Conservation (phyloP, 2,888 invertebrate species). For the Fragum sueziense region DNA sequence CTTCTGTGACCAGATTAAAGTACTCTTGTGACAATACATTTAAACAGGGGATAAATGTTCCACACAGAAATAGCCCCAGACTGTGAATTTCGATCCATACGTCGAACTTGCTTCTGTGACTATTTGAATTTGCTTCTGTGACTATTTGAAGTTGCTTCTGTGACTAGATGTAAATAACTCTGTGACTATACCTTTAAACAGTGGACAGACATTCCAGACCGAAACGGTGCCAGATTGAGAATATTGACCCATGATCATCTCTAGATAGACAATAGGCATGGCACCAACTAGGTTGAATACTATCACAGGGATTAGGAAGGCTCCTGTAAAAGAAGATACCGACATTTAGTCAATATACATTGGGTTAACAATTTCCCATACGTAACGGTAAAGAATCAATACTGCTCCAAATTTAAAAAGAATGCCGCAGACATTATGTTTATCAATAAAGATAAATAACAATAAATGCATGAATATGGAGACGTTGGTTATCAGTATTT, state of each 20-base stretch:
- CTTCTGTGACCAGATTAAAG: no score
- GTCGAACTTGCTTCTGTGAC: no score
- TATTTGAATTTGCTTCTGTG: slow-evolving; percentile 61
- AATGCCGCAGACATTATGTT: no score
- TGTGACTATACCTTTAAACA: slow-evolving; percentile 63
- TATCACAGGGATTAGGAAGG: slow-evolving; percentile 56
- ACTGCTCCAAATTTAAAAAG: no score
- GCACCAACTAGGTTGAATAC: slow-evolving; percentile 57
- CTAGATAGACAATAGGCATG: slow-evolving; percentile 58
- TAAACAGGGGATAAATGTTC: slow-evolving; percentile 59
- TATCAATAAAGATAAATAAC: no score
- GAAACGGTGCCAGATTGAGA: slow-evolving; percentile 55
- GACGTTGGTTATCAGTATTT: no score
- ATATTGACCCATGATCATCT: slow-evolving; percentile 63
- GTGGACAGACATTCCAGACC: slow-evolving; percentile 59
- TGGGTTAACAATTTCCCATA: no score
- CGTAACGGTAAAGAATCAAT: no score
- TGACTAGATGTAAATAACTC: no score
- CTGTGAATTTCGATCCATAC: slow-evolving; percentile 60
- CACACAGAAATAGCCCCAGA: slow-evolving; percentile 57
- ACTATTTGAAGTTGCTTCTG: slow-evolving; percentile 54
- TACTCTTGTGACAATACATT: slow-evolving; percentile 54
- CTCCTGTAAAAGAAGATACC: slow-evolving; percentile 50
- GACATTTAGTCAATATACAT: no score
- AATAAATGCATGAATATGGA: no score